These are phyloP conservation scores for Lucilia cuprina DNA, from an alignment of 1,140 invertebrate species.

Conservation along the genomic window DNA sequence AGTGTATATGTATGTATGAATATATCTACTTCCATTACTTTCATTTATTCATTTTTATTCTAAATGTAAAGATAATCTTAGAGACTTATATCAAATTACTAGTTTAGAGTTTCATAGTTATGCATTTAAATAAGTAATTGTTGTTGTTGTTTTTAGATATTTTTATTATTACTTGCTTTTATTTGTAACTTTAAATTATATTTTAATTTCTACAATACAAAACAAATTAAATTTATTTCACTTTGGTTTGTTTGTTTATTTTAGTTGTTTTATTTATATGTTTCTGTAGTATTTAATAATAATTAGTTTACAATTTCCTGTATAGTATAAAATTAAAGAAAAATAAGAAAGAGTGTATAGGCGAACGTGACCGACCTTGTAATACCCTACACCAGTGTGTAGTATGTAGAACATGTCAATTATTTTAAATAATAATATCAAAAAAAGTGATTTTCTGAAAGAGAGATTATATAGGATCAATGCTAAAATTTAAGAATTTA, in stretches of 20 bases:
- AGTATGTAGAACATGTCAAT: no score
- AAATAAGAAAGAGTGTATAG: no score
- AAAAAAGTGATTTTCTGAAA: no score
- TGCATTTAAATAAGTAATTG: not conserved
- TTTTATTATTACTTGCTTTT: not conserved
- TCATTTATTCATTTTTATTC: not conserved
- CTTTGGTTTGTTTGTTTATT: not conserved
- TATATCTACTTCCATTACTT: not conserved
- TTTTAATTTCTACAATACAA: constrained; percentile 1
- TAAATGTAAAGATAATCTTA: constrained; percentile 13
- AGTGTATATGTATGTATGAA: not conserved
- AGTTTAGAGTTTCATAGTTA: not conserved
- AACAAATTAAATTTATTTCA: not conserved
- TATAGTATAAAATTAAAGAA: not conserved
- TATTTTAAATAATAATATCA: no score
- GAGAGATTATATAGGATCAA: no score
- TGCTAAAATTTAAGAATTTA: no score
- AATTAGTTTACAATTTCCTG: constrained; percentile 10
- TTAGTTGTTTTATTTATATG: not conserved
- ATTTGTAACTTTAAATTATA: not conserved
- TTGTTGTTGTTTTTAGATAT: not conserved
- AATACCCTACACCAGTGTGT: no score
- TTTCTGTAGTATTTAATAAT: not conserved
- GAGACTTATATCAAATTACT: not conserved
- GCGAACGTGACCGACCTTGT: no score